Base-by-base conservation (phyloP, 2,797 vertebrate genomes). In the Chiroxiphia lanceolata region DNA sequence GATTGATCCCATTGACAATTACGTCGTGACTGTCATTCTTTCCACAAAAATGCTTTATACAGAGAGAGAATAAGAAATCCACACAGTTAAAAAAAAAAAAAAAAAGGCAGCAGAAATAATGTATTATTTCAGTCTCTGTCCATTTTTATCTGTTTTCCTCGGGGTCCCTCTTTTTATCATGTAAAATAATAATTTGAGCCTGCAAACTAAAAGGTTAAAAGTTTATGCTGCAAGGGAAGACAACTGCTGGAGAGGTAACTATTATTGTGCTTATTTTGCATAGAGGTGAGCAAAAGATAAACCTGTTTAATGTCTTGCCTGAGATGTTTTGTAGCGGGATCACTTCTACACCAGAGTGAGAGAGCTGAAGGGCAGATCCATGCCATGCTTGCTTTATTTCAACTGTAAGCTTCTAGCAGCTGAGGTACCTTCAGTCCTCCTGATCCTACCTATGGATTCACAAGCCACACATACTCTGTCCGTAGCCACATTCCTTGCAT, bases 71-170 rank as follows among this genome's bases (percentile, higher is more conserved):
- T 22, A 5, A 76, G 18, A 79, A 75, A 57, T 56, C 15, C 10
- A 59, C 2, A 16, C 29, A 5, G 10, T 56, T 27, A 5, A 25
- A 33, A 18, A 59, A 34, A 10, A 15, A 33, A 1, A 34, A 48
- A 25, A 10, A 9, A 21, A 3, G 0, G 1, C 1, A n/a, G 4
- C 2, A 22, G 7, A 72, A 84, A 68, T 9, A 54, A 34, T 6
- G 2, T 34, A 16, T 75, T 64, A 38, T 89, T 84, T 51, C 9
- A 36, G 8, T 63, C 13, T 36, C 17, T 68, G 4, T 44, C 36
- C 20, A 9, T 34, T 89, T 79, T 61, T 25, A 33, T 60, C 23
- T 50, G 3, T 78, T 78, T 88, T 82, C 29, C 19, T 71, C 29
- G 5, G 2, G 1, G 1, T 57, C 2, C 3, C 2, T 63, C 23